These are phyloP conservation scores for Pelosia muscerda DNA, from an alignment of 2,888 invertebrate genomes.

Conservation along the genomic window DNA sequence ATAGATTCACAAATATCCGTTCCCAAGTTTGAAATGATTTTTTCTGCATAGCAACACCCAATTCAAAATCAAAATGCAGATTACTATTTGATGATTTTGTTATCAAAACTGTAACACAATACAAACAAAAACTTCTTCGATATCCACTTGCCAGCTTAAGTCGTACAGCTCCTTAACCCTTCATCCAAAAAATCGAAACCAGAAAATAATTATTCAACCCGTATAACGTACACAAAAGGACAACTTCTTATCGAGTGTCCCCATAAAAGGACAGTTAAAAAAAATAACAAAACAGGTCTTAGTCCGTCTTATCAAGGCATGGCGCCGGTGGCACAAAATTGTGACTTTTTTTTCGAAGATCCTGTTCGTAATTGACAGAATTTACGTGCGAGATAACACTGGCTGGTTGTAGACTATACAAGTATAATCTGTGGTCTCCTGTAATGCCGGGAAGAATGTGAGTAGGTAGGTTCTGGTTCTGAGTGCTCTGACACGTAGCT, in stretches of 20 bases:
- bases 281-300: slow-evolving; percentile 50
- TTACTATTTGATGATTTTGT: not conserved
- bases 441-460: slow-evolving; percentile 19
- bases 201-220: slow-evolving; percentile 48
- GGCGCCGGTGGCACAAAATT: slow-evolving; percentile 62
- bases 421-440: slow-evolving; percentile 30
- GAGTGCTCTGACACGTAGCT: not conserved
- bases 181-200: slow-evolving; percentile 21
- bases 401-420: slow-evolving; percentile 29
- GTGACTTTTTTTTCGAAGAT: slow-evolving; percentile 41
- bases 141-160: not conserved
- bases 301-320: slow-evolving; percentile 52
- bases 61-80: too few species aligned
- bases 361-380: slow-evolving; percentile 59
- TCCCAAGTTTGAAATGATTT: too few species aligned
- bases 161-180: slow-evolving; percentile 31
- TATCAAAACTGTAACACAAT: not conserved
- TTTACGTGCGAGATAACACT: slow-evolving; percentile 56
- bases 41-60: too few species aligned
- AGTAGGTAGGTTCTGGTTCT: slow-evolving; percentile 5
- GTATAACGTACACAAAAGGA: slow-evolving; percentile 43
- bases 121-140: not conserved
- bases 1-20: too few species aligned
- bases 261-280: slow-evolving; percentile 54
- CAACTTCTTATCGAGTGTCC: slow-evolving; percentile 56